Conservation (phyloP, 2,113 vertebrate species). For the Plestiodon gilberti region DNA sequence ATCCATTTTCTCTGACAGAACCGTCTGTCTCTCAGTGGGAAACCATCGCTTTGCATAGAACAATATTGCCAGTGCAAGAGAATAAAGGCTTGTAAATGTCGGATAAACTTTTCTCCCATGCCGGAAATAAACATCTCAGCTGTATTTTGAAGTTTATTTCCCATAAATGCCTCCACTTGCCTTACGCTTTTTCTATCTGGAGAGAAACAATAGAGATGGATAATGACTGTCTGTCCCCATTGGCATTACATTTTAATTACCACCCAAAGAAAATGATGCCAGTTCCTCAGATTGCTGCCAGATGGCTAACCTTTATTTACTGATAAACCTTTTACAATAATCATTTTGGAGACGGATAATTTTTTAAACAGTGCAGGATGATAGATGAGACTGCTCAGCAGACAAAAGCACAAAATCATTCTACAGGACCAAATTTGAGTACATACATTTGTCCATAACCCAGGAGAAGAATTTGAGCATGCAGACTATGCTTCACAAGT, state of each 20-base stretch:
- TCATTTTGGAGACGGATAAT: slow-evolving; percentile 63
- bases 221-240: slow-evolving; percentile 77
- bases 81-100: slow-evolving; percentile 46
- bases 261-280: slow-evolving; percentile 73
- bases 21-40: slow-evolving; percentile 46
- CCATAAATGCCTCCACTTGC: slow-evolving; percentile 72
- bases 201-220: slow-evolving; percentile 75
- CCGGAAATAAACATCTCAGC: slow-evolving; percentile 73
- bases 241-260: slow-evolving; percentile 79
- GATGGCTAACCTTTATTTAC: slow-evolving; percentile 77
- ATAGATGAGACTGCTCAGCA: slow-evolving; percentile 29
- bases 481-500: neutral
- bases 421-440: slow-evolving; percentile 3
- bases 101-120: slow-evolving; percentile 65
- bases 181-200: slow-evolving; percentile 73
- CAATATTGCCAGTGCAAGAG: slow-evolving; percentile 38
- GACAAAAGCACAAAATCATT: slow-evolving; percentile 50
- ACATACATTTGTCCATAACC: slow-evolving; percentile 10
- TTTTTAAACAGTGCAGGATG: slow-evolving; percentile 55
- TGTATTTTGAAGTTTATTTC: slow-evolving; percentile 64
- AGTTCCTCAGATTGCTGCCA: slow-evolving; percentile 77
- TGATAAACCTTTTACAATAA: slow-evolving; percentile 80
- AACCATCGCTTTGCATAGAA: slow-evolving; percentile 37
- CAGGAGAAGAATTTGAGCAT: neutral
- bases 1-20: slow-evolving; percentile 36